Evolutionary conservation across 2,888 invertebrate species (phyloP).

Genomic region (Drosophila demipolita): DNA sequence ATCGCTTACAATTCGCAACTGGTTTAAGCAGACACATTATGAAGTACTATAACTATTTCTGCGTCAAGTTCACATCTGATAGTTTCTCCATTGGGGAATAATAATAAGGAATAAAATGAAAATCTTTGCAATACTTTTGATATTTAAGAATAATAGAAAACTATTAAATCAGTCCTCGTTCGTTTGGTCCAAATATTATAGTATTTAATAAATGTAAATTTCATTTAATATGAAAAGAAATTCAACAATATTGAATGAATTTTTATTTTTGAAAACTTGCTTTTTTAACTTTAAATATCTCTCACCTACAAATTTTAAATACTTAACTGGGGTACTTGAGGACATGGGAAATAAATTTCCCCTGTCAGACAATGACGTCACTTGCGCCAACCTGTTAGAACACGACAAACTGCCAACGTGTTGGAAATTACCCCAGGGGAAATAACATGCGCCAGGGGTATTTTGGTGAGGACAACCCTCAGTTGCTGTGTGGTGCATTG

Average conservation of each 20-base stretch:
- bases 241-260: background rate
- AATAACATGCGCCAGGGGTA: conserved; percentile 32
- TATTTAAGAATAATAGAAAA: too few relatives aligned
- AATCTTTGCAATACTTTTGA: too few relatives aligned
- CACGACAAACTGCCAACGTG: background rate
- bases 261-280: background rate
- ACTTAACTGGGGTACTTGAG: background rate
- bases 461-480: conserved; percentile 41
- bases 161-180: background rate
- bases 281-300: background rate
- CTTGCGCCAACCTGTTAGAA: conserved; percentile 68
- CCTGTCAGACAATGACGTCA: conserved; percentile 63
- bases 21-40: background rate
- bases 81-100: too few relatives aligned
- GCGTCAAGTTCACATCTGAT: too few relatives aligned
- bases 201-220: background rate
- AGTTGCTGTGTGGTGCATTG: conserved; percentile 56
- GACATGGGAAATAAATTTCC: conserved; percentile 4
- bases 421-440: conserved; percentile 29
- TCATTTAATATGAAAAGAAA: background rate
- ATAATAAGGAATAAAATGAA: too few relatives aligned
- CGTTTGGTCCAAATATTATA: background rate
- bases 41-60: background rate
- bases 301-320: background rate
- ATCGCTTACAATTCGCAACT: conserved; percentile 24